Conservation (phyloP, 2,797 vertebrate species). For the Pristis pectinata region DNA sequence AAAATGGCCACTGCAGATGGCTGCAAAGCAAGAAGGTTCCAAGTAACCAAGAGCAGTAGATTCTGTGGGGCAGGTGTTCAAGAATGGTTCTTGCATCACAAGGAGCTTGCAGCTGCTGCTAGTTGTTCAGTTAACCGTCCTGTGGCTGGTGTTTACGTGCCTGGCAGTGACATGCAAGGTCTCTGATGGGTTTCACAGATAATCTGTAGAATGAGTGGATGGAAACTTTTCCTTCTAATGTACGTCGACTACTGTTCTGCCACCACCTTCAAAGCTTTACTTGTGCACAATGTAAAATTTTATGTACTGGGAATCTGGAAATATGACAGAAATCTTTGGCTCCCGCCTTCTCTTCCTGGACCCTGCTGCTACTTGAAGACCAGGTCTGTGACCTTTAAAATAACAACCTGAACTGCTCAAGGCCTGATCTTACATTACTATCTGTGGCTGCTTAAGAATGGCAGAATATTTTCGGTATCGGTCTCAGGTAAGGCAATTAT, state of each 20-base stretch:
- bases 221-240: background rate
- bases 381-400: background rate
- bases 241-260: background rate
- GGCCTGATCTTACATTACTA: background rate
- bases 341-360: background rate
- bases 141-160: background rate
- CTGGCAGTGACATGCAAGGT: background rate
- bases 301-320: background rate
- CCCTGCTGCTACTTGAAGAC: background rate
- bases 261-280: background rate
- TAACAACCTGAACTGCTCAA: background rate
- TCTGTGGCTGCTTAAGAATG: background rate
- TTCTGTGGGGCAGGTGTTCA: background rate
- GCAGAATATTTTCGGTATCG: background rate
- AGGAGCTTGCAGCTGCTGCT: background rate
- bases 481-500: background rate
- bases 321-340: background rate
- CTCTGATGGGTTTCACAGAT: background rate
- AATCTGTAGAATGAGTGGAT: background rate
- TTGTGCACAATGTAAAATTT: background rate
- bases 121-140: background rate
- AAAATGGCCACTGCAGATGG: background rate
- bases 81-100: background rate
- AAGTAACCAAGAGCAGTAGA: background rate
- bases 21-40: background rate